Evolutionary conservation across 1,140 invertebrate genomes (phyloP).

Genomic region (Meloidogyne exigua): DNA sequence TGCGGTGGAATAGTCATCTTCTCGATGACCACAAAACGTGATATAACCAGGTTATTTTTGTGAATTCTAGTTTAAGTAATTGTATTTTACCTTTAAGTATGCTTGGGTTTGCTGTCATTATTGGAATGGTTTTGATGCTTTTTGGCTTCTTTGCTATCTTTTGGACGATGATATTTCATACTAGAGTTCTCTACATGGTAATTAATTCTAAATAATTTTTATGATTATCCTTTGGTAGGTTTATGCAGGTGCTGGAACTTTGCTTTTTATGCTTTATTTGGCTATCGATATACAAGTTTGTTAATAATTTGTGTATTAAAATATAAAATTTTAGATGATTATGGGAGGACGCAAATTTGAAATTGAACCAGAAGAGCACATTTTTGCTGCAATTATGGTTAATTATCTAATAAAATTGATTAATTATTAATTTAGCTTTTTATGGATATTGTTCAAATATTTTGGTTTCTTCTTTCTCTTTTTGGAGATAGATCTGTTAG

Average conservation of each 20-base stretch:
- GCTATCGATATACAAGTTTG: slow-evolving; percentile 71
- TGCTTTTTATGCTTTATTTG: slow-evolving; percentile 67
- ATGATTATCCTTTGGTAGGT: slow-evolving; percentile 41
- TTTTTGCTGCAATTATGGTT: slow-evolving; percentile 71
- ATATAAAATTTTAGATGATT: slow-evolving; percentile 64
- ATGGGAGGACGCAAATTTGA: slow-evolving; percentile 72
- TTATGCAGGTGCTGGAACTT: slow-evolving; percentile 55
- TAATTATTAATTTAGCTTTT: slow-evolving; percentile 22
- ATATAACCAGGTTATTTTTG: slow-evolving; percentile 45
- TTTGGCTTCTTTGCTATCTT: slow-evolving; percentile 58
- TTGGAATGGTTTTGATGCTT: slow-evolving; percentile 57
- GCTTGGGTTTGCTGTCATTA: slow-evolving; percentile 58
- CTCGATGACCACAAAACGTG: slow-evolving; percentile 53
- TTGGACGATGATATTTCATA: slow-evolving; percentile 19
- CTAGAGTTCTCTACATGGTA: neutral
- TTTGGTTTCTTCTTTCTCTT: slow-evolving; percentile 56
- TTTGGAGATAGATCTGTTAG: slow-evolving; percentile 44
- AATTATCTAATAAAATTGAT: slow-evolving; percentile 59
- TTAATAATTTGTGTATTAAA: slow-evolving; percentile 16
- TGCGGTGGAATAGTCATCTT: slow-evolving; percentile 59
- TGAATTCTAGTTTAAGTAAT: neutral
- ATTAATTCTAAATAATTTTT: slow-evolving; percentile 13
- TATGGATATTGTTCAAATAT: slow-evolving; percentile 60
- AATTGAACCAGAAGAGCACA: slow-evolving; percentile 71
- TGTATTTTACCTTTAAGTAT: slow-evolving; percentile 32